These are phyloP conservation scores for Platycheirus albimanus DNA, from an alignment of 2,888 invertebrate species.

Conservation along the genomic window DNA sequence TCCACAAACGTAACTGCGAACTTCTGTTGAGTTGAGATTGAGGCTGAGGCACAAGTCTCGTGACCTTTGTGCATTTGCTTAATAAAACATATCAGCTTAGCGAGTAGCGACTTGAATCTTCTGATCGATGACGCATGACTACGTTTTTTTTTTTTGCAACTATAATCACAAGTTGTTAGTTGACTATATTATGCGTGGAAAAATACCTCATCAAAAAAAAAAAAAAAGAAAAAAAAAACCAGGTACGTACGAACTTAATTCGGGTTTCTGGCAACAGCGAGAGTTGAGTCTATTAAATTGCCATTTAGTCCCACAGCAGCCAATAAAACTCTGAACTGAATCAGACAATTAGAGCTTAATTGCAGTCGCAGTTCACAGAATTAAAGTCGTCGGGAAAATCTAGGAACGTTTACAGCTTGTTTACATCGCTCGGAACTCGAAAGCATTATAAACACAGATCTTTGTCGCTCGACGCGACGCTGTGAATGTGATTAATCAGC, in stretches of 20 bases:
- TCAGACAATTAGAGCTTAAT: conserved; percentile 13
- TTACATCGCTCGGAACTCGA: conserved; percentile 5
- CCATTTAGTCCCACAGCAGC: background rate
- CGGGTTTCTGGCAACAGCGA: background rate
- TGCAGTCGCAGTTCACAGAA: background rate
- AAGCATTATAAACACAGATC: conserved; percentile 22
- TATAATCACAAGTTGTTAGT: background rate
- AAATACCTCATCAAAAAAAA: conserved; percentile 10
- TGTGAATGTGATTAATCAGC: conserved; percentile 22
- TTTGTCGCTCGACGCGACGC: no score
- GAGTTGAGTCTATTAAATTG: no score
- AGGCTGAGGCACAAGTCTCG: conserved; percentile 40
- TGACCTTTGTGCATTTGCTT: conserved; percentile 55
- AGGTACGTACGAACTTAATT: no score
- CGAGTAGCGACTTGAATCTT: conserved; percentile 18
- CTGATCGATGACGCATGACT: conserved; percentile 40
- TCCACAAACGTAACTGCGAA: conserved; percentile 1
- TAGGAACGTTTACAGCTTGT: conserved; percentile 27
- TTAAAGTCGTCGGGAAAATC: no score
- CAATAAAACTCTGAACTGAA: background rate
- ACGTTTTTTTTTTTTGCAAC: conserved; percentile 9
- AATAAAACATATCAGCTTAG: conserved; percentile 19
- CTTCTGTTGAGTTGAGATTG: no score
- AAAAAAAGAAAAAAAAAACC: no score
- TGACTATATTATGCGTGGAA: background rate